Evolutionary conservation across 2,888 invertebrate species (phyloP).

Genomic region (Agrochola macilenta): DNA sequence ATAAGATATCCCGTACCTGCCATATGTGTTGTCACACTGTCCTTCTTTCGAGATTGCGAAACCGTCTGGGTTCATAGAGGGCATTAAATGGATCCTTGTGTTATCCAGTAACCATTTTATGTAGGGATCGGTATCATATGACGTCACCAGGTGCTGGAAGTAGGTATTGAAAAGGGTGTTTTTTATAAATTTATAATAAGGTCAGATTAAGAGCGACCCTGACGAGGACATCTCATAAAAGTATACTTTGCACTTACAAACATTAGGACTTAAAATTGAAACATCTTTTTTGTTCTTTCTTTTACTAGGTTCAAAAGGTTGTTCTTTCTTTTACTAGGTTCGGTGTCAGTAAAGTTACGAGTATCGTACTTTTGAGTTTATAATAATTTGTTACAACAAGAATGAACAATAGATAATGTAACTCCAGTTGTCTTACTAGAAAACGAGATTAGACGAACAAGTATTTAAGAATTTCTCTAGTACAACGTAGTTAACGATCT

Average conservation of each 20-base stretch:
- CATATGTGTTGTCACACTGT: conserved; percentile 96
- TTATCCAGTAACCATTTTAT: conserved; percentile 97
- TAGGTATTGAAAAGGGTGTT: background rate
- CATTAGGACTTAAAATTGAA: background rate
- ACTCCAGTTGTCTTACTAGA: background rate
- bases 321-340: background rate
- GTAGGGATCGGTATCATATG: conserved; percentile 95
- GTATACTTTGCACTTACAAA: background rate
- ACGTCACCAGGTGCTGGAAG: conserved; percentile 95
- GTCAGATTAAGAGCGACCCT: background rate
- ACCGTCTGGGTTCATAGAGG: conserved; percentile 99
- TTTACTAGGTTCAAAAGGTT: background rate
- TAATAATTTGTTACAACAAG: background rate
- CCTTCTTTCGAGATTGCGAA: conserved; percentile 98
- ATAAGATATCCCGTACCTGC: conserved; percentile 91
- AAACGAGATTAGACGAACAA: conserved; percentile 2
- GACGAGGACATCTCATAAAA: background rate
- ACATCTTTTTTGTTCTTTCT: background rate
- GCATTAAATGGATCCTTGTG: conserved; percentile 98
- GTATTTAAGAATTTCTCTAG: conserved; percentile 15
- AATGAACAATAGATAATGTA: background rate
- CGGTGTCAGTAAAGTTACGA: background rate
- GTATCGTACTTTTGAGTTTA: background rate
- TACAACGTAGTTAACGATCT: conserved; percentile 28
- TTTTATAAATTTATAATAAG: background rate